Percentiles rank a stretch among this genome's conserved stretches.
phyloP scores from a whole-genome alignment of 1,140 invertebrate species.

The Laupala kohalensis region DNA sequence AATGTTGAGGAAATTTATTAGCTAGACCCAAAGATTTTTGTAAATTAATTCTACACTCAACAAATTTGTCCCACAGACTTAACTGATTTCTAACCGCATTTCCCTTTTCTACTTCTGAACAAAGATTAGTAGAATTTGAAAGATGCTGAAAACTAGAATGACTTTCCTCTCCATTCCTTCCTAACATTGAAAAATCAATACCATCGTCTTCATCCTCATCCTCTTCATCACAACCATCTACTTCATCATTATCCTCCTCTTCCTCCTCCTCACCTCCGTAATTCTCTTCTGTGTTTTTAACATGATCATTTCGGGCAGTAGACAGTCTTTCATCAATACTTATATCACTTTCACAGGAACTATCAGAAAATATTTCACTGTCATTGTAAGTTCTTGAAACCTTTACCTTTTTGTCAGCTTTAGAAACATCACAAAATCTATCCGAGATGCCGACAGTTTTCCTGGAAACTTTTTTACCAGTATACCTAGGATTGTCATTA shows the following conservation, averaged over 20 bases:
- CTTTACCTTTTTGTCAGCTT: too few relatives aligned
- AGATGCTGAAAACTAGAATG: constrained; percentile 35
- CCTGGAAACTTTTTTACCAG: constrained; percentile 48
- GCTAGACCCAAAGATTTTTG: constrained; percentile 60
- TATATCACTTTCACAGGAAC: too few relatives aligned
- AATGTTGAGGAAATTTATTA: constrained; percentile 61
- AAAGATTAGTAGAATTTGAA: constrained; percentile 33
- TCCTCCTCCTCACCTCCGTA: constrained; percentile 3
- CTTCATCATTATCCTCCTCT: constrained; percentile 18
- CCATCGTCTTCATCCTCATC: constrained; percentile 22
- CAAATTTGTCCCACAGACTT: constrained; percentile 63
- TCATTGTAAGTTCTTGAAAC: too few relatives aligned
- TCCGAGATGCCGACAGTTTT: constrained; percentile 29
- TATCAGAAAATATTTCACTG: constrained; percentile 14
- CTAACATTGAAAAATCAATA: constrained; percentile 21
- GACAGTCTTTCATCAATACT: too few relatives aligned
- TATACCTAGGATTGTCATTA: constrained; percentile 55
- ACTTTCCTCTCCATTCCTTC: constrained; percentile 22
- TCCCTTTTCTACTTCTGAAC: constrained; percentile 60
- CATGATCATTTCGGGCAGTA: constrained; percentile 1
- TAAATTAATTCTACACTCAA: constrained; percentile 71
- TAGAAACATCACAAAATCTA: too few relatives aligned
- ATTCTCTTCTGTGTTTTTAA: not conserved
- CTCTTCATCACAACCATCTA: constrained; percentile 20
- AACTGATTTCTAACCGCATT: constrained; percentile 62